Percentiles rank a stretch among this genome's conserved stretches.
Evolutionary conservation across 2,113 vertebrate genomes (phyloP).

Genomic region (Heptranchias perlo): DNA sequence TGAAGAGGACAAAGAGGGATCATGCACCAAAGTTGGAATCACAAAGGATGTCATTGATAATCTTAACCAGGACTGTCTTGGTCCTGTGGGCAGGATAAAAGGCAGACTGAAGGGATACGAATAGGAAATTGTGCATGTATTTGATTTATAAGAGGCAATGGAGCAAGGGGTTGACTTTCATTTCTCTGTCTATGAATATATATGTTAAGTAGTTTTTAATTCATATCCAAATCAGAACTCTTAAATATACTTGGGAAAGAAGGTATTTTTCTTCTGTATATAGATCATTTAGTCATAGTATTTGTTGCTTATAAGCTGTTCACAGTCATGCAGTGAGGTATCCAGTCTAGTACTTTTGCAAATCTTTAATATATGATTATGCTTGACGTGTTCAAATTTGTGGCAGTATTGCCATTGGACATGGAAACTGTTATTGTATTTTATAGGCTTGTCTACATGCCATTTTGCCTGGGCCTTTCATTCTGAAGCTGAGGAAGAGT

Average conservation of each 20-base stretch:
- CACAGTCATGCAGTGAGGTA: background rate
- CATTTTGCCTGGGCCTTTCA: conserved; percentile 99
- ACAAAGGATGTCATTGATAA: background rate
- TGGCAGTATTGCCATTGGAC: background rate
- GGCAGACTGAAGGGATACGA: background rate
- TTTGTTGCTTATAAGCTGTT: background rate
- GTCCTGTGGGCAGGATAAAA: background rate
- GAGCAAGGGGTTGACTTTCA: background rate
- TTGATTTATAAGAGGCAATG: background rate
- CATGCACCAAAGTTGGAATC: background rate
- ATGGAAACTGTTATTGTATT: background rate
- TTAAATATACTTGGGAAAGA: background rate
- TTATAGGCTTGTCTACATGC: conserved; percentile 85
- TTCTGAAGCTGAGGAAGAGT: conserved; percentile 92
- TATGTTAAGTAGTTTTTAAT: background rate
- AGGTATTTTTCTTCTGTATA: background rate
- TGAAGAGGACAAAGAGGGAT: too few relatives aligned
- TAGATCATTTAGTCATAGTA: background rate
- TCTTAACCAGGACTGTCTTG: background rate
- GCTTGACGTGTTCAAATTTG: background rate
- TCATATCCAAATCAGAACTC: background rate
- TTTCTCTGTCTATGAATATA: background rate
- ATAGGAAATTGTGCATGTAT: background rate
- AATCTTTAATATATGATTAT: background rate
- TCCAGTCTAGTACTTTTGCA: background rate